Base-by-base conservation (phyloP, 1,140 invertebrate species). In the Akabosia matsudoensis region DNA sequence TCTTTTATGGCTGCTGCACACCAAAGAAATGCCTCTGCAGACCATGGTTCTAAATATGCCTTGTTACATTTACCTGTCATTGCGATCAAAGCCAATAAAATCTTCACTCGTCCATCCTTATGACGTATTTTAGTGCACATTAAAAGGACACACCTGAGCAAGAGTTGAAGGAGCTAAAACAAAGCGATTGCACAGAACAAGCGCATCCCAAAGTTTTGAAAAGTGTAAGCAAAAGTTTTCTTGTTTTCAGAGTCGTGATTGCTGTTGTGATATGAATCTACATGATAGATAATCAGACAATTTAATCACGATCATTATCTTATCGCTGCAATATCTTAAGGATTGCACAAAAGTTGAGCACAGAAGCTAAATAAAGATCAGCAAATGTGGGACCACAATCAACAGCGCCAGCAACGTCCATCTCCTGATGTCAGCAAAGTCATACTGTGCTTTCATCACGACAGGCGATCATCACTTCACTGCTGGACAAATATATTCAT, bases 281-380 rank as follows among this genome's bases (percentile, higher is more conserved):
- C 37, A 45, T 45, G 37, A 18, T 18, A 10, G 37, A 45, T 45
- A 45, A 45, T 45, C 7, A 45, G 37, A 18, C 7, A 22, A 56
- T 56, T 56, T 24, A 22, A 56, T 56, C 54, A 56, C 54, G 54
- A 56, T 56, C 54, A n/a, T 56, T 56, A 56, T 56, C 54, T 16
- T 56, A 45, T 45, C 37, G 7, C 37, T 45, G 37, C 18, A 45
- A 45, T 45, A 45, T 10, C 18, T 10, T 45, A 45, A 18, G 37
- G 18, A 45, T 45, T 45, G 37, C 37, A 4, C 54, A 56, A 56
- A 13, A 10, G 10, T 56, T 56, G 13, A 56, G 24, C 54, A 56
- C 54, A 24, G 54, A 24, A 56, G 54, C 54, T 56, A 3, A 13
- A 56, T 56, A 56, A 56, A 45, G 24, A 56, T 56, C 54, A 16